Evolutionary conservation across 2,113 vertebrate species (phyloP), one percentile per base, ranked within the genome.

Genomic region (Patagioenas fasciata): DNA sequence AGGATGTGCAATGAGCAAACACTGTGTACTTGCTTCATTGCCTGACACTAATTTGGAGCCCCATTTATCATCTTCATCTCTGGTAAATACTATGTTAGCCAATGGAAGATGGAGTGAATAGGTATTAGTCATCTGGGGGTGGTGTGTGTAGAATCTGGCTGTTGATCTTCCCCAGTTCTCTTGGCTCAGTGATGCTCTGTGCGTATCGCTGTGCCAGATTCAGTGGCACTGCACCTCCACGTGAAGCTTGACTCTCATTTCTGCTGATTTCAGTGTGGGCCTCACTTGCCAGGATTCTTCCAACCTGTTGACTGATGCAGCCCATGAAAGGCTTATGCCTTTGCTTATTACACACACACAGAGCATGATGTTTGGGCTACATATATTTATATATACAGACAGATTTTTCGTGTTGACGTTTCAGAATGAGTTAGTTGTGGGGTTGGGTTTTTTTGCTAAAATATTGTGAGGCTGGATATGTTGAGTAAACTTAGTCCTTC

Each of bases 51-150:
- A 87, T 89, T 89, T 87, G 58, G 11, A 89, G 44, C 9, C 47
- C 19, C n/a, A 48, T 91, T 93, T 89, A 25, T 92, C 53, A 75
- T 89, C 81, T 79, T 89, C 58, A 57, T 71, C 54, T 32, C 11
- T 32, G 48, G 60, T 90, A 91, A 93, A 92, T 25, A 80, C 50
- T 78, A 40, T 77, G 86, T 95, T 88, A 94, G 60, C 48, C 56
- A 74, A 2, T 21, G 75, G 82, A 78, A 11, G 4, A n/a, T 7
- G 44, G 66, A 66, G 47, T 54, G 51, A 87, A 44, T 67, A 64
- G 21, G 19, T 85, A 15, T 88, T 81, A 88, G 78, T 91, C 74
- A 82, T 53, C 57, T 73, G 29, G 19, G 19, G 40, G 20, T 58
- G 64, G 29, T 47, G 78, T 69, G 50, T 61, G 19, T 89, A 71